A percentile compares a stretch with the other conserved stretches of the same genome.
Conservation (phyloP, 2,113 vertebrate species). For the Onychorhynchus coronatus region DNA sequence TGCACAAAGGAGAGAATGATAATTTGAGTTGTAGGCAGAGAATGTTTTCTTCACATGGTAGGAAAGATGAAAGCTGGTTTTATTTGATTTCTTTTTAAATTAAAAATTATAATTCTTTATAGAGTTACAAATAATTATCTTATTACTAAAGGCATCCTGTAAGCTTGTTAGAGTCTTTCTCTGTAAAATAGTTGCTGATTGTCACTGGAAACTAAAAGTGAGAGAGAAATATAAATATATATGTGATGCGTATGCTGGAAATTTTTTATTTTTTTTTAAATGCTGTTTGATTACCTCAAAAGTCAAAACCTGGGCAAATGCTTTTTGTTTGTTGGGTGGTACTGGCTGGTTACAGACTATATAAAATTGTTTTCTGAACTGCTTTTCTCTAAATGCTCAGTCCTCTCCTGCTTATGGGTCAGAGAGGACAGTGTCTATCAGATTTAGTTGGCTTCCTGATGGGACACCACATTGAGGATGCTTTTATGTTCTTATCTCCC, state of each 20-base stretch:
- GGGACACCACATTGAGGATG: constrained; percentile 6
- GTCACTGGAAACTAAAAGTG: background rate
- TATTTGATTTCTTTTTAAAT: constrained; percentile 51
- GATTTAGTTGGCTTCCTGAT: constrained; percentile 48
- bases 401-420: background rate
- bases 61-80: constrained; percentile 47
- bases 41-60: constrained; percentile 7
- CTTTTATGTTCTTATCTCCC: constrained; percentile 39
- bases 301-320: background rate
- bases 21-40: constrained; percentile 55
- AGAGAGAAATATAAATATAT: background rate
- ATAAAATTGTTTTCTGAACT: background rate
- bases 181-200: constrained; percentile 27
- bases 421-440: background rate
- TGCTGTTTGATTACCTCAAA: background rate
- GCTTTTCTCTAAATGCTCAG: background rate
- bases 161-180: background rate
- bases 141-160: constrained; percentile 45
- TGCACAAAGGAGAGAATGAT: constrained; percentile 59
- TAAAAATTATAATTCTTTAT: constrained; percentile 11
- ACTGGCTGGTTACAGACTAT: background rate
- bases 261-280: background rate
- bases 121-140: constrained; percentile 58
- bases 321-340: background rate
- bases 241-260: background rate